Percentiles rank a stretch among this genome's conserved stretches.
Evolutionary conservation across 2,797 vertebrate species (phyloP).

Genomic region (Psittacula echo): DNA sequence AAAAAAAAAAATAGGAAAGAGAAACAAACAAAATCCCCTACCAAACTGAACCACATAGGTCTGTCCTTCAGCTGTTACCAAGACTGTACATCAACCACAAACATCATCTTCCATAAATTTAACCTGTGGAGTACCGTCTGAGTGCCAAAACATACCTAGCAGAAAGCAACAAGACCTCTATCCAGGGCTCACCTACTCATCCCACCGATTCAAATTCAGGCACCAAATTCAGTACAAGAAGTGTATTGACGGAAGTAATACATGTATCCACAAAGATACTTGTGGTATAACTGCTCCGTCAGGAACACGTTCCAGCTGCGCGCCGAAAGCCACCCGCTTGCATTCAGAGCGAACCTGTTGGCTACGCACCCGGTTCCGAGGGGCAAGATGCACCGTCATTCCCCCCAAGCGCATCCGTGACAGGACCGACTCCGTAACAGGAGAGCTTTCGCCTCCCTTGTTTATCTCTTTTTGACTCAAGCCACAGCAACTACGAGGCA

Average conservation of each 20-base stretch:
- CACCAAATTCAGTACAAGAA: neutral
- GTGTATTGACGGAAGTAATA: neutral
- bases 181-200: neutral
- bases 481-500: neutral
- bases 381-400: constrained; percentile 61
- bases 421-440: neutral
- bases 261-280: neutral
- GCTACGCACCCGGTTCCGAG: neutral
- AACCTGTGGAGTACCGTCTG: neutral
- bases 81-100: neutral
- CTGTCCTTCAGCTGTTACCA: neutral
- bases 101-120: neutral
- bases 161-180: neutral
- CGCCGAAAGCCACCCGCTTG: neutral
- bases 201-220: neutral
- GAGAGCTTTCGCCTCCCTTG: neutral
- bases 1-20: no score
- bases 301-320: neutral
- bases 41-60: neutral
- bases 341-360: constrained; percentile 48
- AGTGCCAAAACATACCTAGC: neutral
- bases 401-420: neutral
- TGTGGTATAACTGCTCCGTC: neutral
- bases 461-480: neutral
- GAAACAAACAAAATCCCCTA: neutral